A percentile compares a stretch with the other conserved stretches of the same genome.
These are phyloP conservation scores for Siderastrea siderea DNA, from an alignment of 92 coral and sea anemone species.

Conservation along the genomic window DNA sequence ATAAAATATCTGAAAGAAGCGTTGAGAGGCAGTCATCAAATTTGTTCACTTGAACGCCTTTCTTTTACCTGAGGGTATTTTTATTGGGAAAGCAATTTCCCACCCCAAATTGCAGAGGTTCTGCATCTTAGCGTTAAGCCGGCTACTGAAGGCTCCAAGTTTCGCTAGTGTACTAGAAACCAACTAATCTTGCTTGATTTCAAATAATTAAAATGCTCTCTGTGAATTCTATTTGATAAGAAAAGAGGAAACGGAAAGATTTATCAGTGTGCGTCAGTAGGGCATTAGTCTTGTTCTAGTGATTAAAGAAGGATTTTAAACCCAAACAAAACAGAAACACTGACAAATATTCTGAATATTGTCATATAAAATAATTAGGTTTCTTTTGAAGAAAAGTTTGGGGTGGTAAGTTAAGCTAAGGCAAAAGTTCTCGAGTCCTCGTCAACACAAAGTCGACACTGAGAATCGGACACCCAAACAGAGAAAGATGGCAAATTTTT, in stretches of 20 bases:
- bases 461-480: background rate
- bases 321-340: conserved; percentile 30
- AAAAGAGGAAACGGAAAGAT: conserved; percentile 49
- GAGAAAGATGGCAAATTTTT: background rate
- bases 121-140: background rate
- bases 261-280: conserved; percentile 50
- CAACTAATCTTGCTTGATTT: conserved; percentile 35
- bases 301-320: conserved; percentile 41
- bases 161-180: background rate
- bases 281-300: conserved; percentile 24
- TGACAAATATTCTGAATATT: background rate
- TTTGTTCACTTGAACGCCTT: background rate
- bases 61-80: no score
- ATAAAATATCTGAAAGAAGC: background rate
- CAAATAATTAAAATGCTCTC: conserved; percentile 51
- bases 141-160: background rate
- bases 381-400: background rate
- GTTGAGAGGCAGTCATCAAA: background rate
- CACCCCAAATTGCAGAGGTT: background rate
- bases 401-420: background rate
- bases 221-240: conserved; percentile 50
- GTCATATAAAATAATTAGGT: background rate
- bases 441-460: no score
- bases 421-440: no score
- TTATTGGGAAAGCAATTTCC: background rate